phyloP scores from a whole-genome alignment of 2,113 vertebrate species.

The Oxygymnocypris stewartii region DNA sequence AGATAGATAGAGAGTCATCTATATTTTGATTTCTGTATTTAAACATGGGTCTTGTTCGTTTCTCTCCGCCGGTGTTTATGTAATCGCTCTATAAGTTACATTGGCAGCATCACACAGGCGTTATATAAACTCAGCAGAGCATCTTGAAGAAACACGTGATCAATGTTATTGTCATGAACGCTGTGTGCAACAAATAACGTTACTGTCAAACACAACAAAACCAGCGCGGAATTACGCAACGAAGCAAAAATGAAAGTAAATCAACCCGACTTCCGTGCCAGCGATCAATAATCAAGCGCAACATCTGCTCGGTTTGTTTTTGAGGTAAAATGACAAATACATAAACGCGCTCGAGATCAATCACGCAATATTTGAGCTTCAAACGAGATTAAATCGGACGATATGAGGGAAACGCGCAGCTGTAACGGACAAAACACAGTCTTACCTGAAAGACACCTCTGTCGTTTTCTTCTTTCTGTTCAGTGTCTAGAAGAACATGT shows the following conservation, averaged over 20 bases:
- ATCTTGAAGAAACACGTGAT: conserved; percentile 65
- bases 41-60: background rate
- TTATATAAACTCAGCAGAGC: conserved; percentile 72
- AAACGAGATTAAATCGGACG: background rate
- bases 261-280: background rate
- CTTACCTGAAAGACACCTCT: conserved; percentile 5
- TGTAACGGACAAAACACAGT: background rate
- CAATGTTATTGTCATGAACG: conserved; percentile 65
- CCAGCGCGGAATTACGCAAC: background rate
- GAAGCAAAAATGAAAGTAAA: conserved; percentile 43
- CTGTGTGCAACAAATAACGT: background rate
- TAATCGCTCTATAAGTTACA: background rate
- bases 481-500: conserved; percentile 7
- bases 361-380: background rate
- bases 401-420: background rate
- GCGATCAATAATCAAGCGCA: background rate
- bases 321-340: background rate
- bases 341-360: background rate
- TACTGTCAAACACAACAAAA: background rate
- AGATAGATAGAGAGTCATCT: too few relatives aligned
- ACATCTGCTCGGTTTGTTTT: background rate
- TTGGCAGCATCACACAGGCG: conserved; percentile 44
- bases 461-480: background rate
- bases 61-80: background rate
- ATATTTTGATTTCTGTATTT: background rate